Evolutionary conservation across 2,113 vertebrate species (phyloP), one percentile per base, ranked within the genome.

Genomic region (Perognathus longimembris): DNA sequence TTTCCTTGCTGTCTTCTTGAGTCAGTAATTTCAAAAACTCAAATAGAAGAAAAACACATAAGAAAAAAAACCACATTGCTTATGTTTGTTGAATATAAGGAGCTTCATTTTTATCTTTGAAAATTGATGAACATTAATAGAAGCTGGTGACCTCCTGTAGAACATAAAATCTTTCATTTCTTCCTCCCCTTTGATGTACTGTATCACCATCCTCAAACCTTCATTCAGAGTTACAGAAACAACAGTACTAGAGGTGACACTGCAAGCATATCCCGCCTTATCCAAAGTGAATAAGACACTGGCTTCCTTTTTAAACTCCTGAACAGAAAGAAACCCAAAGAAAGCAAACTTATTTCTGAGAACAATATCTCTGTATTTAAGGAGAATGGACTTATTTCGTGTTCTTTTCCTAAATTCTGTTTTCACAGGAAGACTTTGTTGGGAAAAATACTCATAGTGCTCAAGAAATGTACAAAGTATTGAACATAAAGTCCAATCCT

Each of bases 401-500:
- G 66, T 57, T 7, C 1, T 75, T 84, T 83, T 59, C n/a, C 7
- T 45, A 50, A 82, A 17, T 74, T 10, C 21, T 67, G 18, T 84
- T 67, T 91, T 80, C 22, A 67, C 14, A 81, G 7, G 20, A 6
- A 85, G 12, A 69, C 40, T 21, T 28, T n/a, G 14, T 3, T 40
- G 2, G 11, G 26, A 40, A 45, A 75, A 24, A 57, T 32, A 32
- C 3, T 7, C 21, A 66, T 38, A 40, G 12, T 81, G 5, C 7
- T 67, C 38, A 96, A 59, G 50, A 77, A 38, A 34, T 15, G 57
- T 4, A 66, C 38, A 66, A n/a, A 82, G 17, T 30, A 75, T 11
- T 79, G 30, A 86, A 90, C 81, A 34, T 85, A 74, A 75, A 90
- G 84, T 73, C n/a, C 22, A 18, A 73, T 36, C 40, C n/a, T n/a